Percentiles rank a stretch among this genome's conserved stretches.
Conservation (phyloP, 1,140 invertebrate species). For the Drosophila quadrilineata region DNA sequence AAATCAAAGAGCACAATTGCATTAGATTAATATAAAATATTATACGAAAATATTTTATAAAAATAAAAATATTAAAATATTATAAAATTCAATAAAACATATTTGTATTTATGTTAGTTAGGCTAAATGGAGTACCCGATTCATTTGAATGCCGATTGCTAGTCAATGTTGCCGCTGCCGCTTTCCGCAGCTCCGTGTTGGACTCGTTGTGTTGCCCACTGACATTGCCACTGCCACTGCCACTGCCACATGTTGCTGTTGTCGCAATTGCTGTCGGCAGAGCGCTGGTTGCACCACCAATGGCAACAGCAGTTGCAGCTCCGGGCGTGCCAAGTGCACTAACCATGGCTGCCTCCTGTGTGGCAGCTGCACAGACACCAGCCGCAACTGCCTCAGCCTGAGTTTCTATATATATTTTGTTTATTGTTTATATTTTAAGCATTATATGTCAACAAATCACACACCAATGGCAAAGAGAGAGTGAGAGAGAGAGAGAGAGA, state of each 20-base stretch:
- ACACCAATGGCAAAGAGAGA: too few relatives aligned
- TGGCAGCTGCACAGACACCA: slow-evolving; percentile 2
- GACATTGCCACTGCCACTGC: background rate
- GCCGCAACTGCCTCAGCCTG: slow-evolving; percentile 2
- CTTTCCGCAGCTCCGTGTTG: slow-evolving; percentile 72
- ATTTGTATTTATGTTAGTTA: too few relatives aligned
- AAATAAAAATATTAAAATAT: background rate
- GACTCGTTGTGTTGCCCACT: slow-evolving; percentile 16
- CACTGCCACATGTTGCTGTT: too few relatives aligned
- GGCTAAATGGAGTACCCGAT: slow-evolving; percentile 80
- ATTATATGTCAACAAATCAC: too few relatives aligned
- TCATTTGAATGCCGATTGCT: slow-evolving; percentile 79
- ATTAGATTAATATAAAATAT: background rate
- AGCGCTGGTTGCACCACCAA: too few relatives aligned
- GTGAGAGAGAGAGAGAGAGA: too few relatives aligned
- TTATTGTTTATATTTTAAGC: too few relatives aligned
- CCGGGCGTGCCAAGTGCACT: slow-evolving; percentile 5
- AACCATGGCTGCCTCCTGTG: slow-evolving; percentile 18
- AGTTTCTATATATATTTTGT: too few relatives aligned
- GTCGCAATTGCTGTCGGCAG: too few relatives aligned
- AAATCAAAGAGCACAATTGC: background rate
- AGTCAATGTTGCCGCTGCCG: slow-evolving; percentile 45
- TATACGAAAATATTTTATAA: background rate
- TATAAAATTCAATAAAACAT: slow-evolving; percentile 4
- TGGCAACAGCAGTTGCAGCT: background rate